A percentile compares a stretch with the other conserved stretches of the same genome.
Conservation (phyloP, 2,888 invertebrate genomes). For the Oscheius myriophilus region DNA sequence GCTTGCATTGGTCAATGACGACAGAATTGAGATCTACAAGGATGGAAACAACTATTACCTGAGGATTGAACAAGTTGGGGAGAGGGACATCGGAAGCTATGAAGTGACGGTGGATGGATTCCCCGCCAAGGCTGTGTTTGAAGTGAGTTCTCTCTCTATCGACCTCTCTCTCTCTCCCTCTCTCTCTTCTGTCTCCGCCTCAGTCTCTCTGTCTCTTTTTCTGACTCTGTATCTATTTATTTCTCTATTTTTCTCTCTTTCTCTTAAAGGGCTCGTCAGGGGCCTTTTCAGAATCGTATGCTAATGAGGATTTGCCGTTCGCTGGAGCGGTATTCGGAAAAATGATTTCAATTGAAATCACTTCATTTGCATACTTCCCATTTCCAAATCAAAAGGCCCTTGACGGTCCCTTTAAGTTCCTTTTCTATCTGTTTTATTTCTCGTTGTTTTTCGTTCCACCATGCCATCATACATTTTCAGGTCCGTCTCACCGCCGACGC, state of each 20-base stretch:
- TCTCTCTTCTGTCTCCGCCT: too few species aligned
- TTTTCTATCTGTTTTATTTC: too few species aligned
- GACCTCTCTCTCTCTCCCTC: neutral
- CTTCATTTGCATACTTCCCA: too few species aligned
- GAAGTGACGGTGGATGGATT: slow-evolving; percentile 52
- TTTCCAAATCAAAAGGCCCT: too few species aligned
- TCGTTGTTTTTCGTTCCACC: neutral
- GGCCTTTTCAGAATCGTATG: too few species aligned
- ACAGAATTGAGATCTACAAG: slow-evolving; percentile 46
- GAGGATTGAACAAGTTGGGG: slow-evolving; percentile 41
- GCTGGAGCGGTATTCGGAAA: too few species aligned
- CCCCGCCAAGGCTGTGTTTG: slow-evolving; percentile 49
- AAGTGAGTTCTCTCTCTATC: slow-evolving; percentile 28
- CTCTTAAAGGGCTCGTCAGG: too few species aligned
- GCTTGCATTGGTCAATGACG: slow-evolving; percentile 36
- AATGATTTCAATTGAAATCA: too few species aligned
- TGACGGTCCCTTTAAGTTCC: too few species aligned
- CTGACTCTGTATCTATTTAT: neutral
- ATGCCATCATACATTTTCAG: slow-evolving; percentile 30
- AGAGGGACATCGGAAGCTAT: slow-evolving; percentile 52
- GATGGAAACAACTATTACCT: slow-evolving; percentile 52
- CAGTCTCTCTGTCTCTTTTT: too few species aligned
- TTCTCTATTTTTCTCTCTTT: too few species aligned
- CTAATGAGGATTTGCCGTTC: too few species aligned
- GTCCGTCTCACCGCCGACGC: slow-evolving; percentile 47